phyloP scores from a whole-genome alignment of 2,113 vertebrate genomes.

The Panthera leo region DNA sequence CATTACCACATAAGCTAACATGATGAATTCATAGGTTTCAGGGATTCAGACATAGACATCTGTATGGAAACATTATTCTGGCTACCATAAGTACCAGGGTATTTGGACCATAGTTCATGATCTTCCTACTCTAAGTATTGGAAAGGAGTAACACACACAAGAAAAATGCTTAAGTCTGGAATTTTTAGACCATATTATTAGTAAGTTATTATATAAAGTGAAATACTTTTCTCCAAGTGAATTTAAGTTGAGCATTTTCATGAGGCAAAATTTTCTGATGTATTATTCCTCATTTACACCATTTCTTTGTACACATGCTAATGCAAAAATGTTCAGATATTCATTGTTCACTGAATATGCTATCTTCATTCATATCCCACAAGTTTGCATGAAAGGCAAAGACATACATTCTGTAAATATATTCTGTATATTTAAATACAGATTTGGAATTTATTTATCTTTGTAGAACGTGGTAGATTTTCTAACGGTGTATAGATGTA shows the following conservation, averaged over 20 bases:
- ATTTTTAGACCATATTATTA: neutral
- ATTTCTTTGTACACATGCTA: neutral
- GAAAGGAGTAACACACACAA: neutral
- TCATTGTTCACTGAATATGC: neutral
- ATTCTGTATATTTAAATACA: neutral
- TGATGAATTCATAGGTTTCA: neutral
- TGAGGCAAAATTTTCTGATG: neutral
- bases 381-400: neutral
- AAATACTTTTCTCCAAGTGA: neutral
- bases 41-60: neutral
- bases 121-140: neutral
- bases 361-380: neutral
- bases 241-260: neutral
- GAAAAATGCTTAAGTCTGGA: neutral
- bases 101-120: neutral
- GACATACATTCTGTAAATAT: neutral
- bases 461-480: neutral
- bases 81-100: neutral
- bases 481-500: neutral
- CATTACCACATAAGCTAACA: neutral
- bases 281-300: neutral
- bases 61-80: neutral
- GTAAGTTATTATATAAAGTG: neutral
- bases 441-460: neutral
- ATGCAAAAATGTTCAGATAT: neutral